Percentiles rank a stretch among this genome's conserved stretches.
These are phyloP conservation scores for Pinna nobilis DNA, from an alignment of 1,140 invertebrate species.

Conservation along the genomic window DNA sequence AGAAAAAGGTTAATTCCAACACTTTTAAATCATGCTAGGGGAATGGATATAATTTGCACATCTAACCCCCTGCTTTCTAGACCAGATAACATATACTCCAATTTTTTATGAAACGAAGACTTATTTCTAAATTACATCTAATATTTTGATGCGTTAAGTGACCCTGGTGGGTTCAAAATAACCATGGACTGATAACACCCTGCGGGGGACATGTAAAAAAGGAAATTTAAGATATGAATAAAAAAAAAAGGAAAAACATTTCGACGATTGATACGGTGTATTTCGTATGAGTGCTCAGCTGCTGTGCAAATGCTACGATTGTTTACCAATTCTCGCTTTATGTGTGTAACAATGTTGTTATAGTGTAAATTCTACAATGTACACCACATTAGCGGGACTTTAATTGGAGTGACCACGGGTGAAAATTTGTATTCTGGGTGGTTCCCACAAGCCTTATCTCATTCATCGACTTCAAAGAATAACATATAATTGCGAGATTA, in stretches of 20 bases:
- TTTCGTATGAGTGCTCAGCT: slow-evolving; percentile 17
- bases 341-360: too few relatives aligned
- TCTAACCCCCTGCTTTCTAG: slow-evolving; percentile 11
- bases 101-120: slow-evolving; percentile 36
- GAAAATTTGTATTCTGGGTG: too few relatives aligned
- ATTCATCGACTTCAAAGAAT: too few relatives aligned
- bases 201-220: slow-evolving; percentile 35
- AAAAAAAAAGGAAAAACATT: slow-evolving; percentile 9
- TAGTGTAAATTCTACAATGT: too few relatives aligned
- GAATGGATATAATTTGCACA: slow-evolving; percentile 22
- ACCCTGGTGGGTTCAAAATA: slow-evolving; percentile 11
- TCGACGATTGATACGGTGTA: not conserved
- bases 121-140: slow-evolving; percentile 39
- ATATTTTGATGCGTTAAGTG: slow-evolving; percentile 35
- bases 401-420: too few relatives aligned
- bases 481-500: too few relatives aligned
- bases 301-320: slow-evolving; percentile 12
- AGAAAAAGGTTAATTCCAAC: slow-evolving; percentile 20
- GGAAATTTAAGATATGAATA: slow-evolving; percentile 31
- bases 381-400: too few relatives aligned
- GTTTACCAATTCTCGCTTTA: too few relatives aligned
- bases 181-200: slow-evolving; percentile 3
- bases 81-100: slow-evolving; percentile 32
- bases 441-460: too few relatives aligned
- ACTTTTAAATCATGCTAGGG: slow-evolving; percentile 7